Evolutionary conservation across 1,140 invertebrate species (phyloP), one percentile per base, ranked within the genome.

Genomic region (Drosophila sucinea): DNA sequence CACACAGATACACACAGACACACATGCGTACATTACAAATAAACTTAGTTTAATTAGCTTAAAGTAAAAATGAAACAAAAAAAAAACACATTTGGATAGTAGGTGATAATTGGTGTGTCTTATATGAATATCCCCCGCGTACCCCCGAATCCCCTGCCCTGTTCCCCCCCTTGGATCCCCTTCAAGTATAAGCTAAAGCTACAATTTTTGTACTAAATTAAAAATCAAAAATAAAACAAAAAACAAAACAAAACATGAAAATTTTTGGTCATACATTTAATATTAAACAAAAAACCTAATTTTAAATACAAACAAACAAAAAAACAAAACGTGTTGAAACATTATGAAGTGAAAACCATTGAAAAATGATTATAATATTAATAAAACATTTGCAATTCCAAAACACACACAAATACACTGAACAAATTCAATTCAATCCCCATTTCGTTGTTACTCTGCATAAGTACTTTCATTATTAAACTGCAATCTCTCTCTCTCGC

Each of bases 31-130:
- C 73, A 70, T 79, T 79, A 79, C 57, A 83, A 73, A 51, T 51
- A 51, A 51, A 73, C 73, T 81, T 77, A 90, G 77, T 79, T 82
- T 74, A 79, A 77, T 66, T 77, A 77, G 75, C 54, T 66, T 82
- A 75, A 58, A 75, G 57, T 81, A 81, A 80, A 70, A 25, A 54
- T 57, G 32, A 69, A 81, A 67, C 65, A 77, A 80, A 47, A 73
- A 71, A 38, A 76, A 79, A 75, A 81, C 79, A 86, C 79, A 76
- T 41, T 87, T 77, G 77, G 80, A 84, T 87, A 81, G 84, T 87
- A 89, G 86, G 86, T 90, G 86, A 90, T 90, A 90, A 90, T 90
- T 86, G 80, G 86, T 90, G 86, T 90, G 86, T 90, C 86, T 90
- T 90, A 90, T 82, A 75, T 76, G 72, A 51, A 60, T 70, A 78